Evolutionary conservation across 2,888 invertebrate genomes (phyloP), one percentile per base, ranked within the genome.

Genomic region (Suillia variegata): DNA sequence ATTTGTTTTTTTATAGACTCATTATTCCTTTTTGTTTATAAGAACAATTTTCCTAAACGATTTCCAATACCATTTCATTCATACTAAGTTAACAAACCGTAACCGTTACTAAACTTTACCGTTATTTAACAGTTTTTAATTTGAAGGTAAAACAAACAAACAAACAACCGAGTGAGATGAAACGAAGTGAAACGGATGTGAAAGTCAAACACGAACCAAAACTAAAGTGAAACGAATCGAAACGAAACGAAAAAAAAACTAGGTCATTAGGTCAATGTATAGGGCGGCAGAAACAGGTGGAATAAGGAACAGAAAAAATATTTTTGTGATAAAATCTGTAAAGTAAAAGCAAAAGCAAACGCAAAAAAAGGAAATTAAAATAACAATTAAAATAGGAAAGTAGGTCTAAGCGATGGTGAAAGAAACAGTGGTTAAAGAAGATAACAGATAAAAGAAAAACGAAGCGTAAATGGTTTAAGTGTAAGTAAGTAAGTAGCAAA

Each of bases 301-400:
- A 5, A 20, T 4, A 20, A 12, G 45, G 18, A 45, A 45, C 20
- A 45, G 45, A 45, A 13, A 45, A 20, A 73, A 70, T 72, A 69
- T 72, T 67, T 73, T 72, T 72, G 73, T 72, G 72, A 72, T 73
- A 73, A 67, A 72, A 73, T 70, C 72, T 71, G 71, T 71, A 70
- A 70, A 74, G 72, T 71, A 72, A 72, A 51, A 51, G 20, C 51
- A 51, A 51, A 22, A 31, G 24, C n/a, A n/a, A n/a, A n/a, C 18
- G 33, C 18, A 49, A 54, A 57, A 2, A 8, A 15, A 24, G 22
- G 13, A 55, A 17, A 13, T 10, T 31, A n/a, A n/a, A n/a, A n/a
- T n/a, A 33, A 52, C 20, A 50, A 38, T 22, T 49, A 57, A 2
- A 22, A 18, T 8, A 26, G 50, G 15, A 22, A 22, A 34, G 33